Percentiles rank a stretch among this genome's conserved stretches.
Evolutionary conservation across 2,888 invertebrate species (phyloP).

Genomic region (Anagyrus pseudococci): DNA sequence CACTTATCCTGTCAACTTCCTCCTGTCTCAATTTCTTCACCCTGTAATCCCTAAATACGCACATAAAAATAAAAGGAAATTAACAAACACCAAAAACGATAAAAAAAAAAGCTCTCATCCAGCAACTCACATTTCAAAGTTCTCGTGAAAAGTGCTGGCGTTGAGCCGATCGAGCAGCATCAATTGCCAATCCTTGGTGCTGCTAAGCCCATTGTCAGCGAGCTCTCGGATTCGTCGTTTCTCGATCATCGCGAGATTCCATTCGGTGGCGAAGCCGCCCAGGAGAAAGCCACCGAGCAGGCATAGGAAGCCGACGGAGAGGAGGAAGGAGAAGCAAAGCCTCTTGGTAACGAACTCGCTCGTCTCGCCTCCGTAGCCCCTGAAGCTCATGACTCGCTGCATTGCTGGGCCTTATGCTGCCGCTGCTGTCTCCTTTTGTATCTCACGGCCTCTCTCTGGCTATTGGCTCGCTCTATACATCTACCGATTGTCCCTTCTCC

Average conservation of each 20-base stretch:
- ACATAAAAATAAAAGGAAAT: no score
- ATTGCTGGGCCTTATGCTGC: no score
- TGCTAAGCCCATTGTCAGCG: constrained; percentile 51
- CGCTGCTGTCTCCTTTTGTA: background rate
- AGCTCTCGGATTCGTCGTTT: constrained; percentile 42
- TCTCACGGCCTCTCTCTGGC: background rate
- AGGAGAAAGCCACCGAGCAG: constrained; percentile 63
- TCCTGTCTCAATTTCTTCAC: constrained; percentile 24
- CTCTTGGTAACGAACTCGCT: constrained; percentile 63
- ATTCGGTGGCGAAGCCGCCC: constrained; percentile 61
- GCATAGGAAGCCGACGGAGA: constrained; percentile 62
- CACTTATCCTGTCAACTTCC: constrained; percentile 38
- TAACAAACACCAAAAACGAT: background rate
- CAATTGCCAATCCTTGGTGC: constrained; percentile 46
- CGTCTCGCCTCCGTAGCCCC: constrained; percentile 52
- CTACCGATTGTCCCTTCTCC: no score
- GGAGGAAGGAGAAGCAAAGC: constrained; percentile 62
- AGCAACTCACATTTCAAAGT: constrained; percentile 22
- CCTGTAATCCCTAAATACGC: constrained; percentile 14
- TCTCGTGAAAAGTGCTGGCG: constrained; percentile 13
- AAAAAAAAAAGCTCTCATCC: background rate
- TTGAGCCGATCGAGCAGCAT: constrained; percentile 35
- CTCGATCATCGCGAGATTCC: constrained; percentile 23
- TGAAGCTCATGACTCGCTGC: constrained; percentile 63
- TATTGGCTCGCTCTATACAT: no score